Evolutionary conservation across 2,888 invertebrate species (phyloP).

Genomic region (Limnephilus marmoratus): DNA sequence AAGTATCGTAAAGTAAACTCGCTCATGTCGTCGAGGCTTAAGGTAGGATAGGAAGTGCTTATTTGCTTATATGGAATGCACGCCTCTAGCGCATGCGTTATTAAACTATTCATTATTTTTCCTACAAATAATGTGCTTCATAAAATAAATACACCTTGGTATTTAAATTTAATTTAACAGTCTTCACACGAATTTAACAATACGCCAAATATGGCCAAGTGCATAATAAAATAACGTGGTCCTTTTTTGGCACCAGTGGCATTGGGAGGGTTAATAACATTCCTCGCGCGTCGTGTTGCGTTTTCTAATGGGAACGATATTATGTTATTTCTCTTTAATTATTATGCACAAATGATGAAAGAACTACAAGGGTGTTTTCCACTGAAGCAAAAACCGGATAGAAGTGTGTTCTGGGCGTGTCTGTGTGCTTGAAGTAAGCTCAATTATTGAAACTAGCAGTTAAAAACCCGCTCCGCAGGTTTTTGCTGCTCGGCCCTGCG

Average conservation of each 20-base stretch:
- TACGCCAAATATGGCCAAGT: not conserved
- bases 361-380: not conserved
- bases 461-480: no score
- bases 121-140: not conserved
- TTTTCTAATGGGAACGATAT: not conserved
- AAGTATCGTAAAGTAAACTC: no score
- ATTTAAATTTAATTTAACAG: not conserved
- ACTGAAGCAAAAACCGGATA: not conserved
- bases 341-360: not conserved
- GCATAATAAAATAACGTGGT: not conserved
- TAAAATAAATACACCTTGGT: not conserved
- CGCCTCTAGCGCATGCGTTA: not conserved
- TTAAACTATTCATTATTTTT: not conserved
- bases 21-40: no score
- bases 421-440: no score
- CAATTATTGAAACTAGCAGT: no score
- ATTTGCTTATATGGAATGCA: no score
- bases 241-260: not conserved
- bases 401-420: no score
- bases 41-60: no score
- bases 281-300: not conserved
- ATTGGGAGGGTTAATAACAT: not conserved
- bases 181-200: not conserved
- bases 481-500: no score
- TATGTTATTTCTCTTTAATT: not conserved